Percentiles rank a stretch among this genome's conserved stretches.
These are phyloP conservation scores for Malacoctenus gilli DNA, from an alignment of 2,797 vertebrate species.

Conservation along the genomic window DNA sequence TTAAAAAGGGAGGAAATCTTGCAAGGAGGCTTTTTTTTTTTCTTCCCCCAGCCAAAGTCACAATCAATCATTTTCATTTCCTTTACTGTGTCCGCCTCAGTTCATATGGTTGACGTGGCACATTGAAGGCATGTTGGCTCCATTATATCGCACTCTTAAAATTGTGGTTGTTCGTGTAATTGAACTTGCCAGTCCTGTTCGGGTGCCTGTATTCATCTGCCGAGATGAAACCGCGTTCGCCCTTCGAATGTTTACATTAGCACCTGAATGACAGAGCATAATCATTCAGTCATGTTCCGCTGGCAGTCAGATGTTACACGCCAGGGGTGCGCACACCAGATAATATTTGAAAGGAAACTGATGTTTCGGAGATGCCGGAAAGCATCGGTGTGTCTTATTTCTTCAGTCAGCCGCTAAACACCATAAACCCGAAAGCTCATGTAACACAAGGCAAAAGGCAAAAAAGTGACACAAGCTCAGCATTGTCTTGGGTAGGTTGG, in stretches of 20 bases:
- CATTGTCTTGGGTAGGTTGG: too few relatives aligned
- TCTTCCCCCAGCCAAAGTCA: conserved; percentile 44
- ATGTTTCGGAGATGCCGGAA: conserved; percentile 9
- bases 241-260: conserved; percentile 64
- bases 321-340: conserved; percentile 5
- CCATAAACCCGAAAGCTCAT: background rate
- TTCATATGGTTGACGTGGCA: conserved; percentile 38
- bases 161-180: conserved; percentile 48
- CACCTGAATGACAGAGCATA: conserved; percentile 47
- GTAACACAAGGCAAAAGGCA: background rate
- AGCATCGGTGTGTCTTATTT: background rate
- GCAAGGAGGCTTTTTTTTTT: conserved; percentile 32
- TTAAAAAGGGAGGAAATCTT: conserved; percentile 43
- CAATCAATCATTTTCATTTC: conserved; percentile 57
- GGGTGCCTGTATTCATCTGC: conserved; percentile 41
- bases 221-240: conserved; percentile 49
- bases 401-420: background rate
- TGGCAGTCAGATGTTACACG: conserved; percentile 19
- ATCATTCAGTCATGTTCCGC: conserved; percentile 41
- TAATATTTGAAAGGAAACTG: background rate
- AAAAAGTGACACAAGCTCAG: too few relatives aligned
- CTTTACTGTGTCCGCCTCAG: conserved; percentile 36
- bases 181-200: conserved; percentile 49
- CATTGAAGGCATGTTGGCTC: conserved; percentile 53
- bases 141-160: conserved; percentile 50